Percentiles rank a stretch among this genome's conserved stretches.
Evolutionary conservation across 2,113 vertebrate genomes (phyloP).

Genomic region (Neotragus moschatus): DNA sequence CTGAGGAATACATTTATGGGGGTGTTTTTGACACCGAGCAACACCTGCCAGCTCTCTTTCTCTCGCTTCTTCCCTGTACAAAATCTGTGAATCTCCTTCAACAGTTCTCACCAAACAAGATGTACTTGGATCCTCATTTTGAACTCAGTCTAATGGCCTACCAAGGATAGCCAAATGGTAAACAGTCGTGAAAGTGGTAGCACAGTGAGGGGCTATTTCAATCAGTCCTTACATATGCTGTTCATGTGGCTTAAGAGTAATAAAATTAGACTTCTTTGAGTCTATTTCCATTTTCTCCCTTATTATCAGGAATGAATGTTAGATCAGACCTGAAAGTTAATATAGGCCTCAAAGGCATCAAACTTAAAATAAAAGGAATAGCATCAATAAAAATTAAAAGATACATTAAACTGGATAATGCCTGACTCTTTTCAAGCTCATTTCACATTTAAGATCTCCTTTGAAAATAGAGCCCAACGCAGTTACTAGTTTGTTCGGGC

Average conservation of each 20-base stretch:
- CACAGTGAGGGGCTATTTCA: not conserved
- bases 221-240: not conserved
- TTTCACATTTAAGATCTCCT: not conserved
- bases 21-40: slow-evolving; percentile 48
- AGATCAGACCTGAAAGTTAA: not conserved
- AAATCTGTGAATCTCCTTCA: slow-evolving; percentile 44
- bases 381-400: slow-evolving; percentile 27
- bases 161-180: not conserved
- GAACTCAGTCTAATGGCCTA: slow-evolving; percentile 15
- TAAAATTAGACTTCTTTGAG: not conserved
- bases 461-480: not conserved
- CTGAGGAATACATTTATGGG: slow-evolving; percentile 32
- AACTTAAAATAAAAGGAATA: not conserved
- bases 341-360: not conserved
- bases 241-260: not conserved
- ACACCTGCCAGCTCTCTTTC: not conserved
- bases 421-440: slow-evolving; percentile 11
- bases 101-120: not conserved
- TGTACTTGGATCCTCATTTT: slow-evolving; percentile 9
- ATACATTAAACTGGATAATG: not conserved
- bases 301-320: slow-evolving; percentile 8
- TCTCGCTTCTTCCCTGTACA: not conserved
- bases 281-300: not conserved
- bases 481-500: not conserved
- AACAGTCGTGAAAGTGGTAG: not conserved